Evolutionary conservation across 2,888 invertebrate genomes (phyloP), one percentile per base, ranked within the genome.

Genomic region (Pyrrhia umbra): DNA sequence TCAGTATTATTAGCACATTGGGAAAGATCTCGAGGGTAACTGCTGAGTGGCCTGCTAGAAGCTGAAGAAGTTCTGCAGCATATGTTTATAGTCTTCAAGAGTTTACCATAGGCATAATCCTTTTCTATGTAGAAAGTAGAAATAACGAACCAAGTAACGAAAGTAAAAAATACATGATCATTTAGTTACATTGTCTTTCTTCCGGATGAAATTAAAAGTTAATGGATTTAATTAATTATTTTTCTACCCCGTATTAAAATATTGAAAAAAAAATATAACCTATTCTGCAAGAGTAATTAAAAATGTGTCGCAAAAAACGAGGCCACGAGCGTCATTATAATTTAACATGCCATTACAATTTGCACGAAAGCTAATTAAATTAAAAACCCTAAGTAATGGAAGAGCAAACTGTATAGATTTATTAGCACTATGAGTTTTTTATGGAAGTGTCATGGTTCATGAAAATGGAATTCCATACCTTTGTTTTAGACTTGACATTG

Each of bases 331-430:
- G 23, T 42, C 65, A 57, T 66, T 40, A 58, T 39, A 2, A 27
- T 27, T 16, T 54, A 3, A 65, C 73, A 55, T 37, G 60, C 23
- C 13, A 47, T 21, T 20, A 49, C 6, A 49, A 40, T 56, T 64
- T 45, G 46, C 65, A 70, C 65, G 58, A 75, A 54, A 9, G 18
- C 25, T 50, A 57, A 69, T 62, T 49, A 71, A 40, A 10, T 49
- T 60, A 3, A 18, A 42, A 65, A 54, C 55, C 57, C 56, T 25
- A 42, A 25, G 30, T 18, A 8, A 45, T 18, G 18, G 39, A 9
- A 15, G 18, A 52, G 34, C 25, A 18, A 10, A 16, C 10, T 6
- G 18, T 25, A 27, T 42, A 20, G 30, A 30, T n/a, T 45, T 59
- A 50, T 59, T 37, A 20, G 13, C 2, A 9, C 6, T 40, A 2